These are phyloP conservation scores for Chrosomus eos DNA, from an alignment of 2,797 vertebrate genomes.

Conservation along the genomic window DNA sequence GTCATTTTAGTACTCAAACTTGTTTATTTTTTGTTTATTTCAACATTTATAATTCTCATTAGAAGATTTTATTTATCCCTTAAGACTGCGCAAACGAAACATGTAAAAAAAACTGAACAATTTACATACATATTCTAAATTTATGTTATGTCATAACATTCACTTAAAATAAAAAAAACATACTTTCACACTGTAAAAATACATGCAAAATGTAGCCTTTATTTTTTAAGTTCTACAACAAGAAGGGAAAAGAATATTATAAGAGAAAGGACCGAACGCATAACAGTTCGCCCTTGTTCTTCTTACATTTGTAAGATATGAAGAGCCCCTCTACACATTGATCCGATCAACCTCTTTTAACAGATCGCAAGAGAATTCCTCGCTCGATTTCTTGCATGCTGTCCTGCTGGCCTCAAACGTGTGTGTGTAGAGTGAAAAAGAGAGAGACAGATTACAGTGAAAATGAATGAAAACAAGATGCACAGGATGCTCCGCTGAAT, in stretches of 20 bases:
- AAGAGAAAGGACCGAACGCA: not conserved
- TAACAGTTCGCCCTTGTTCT: not conserved
- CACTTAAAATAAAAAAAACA: not conserved
- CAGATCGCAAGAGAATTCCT: conserved; percentile 25
- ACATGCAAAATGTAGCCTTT: not conserved
- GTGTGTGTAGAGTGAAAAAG: not conserved
- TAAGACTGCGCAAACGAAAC: not conserved
- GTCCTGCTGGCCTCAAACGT: conserved; percentile 50
- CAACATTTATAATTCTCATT: not conserved
- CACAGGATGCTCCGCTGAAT: conserved; percentile 82
- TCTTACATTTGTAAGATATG: not conserved
- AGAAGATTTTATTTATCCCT: not conserved
- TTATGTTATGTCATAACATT: not conserved
- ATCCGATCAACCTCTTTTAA: conserved; percentile 15
- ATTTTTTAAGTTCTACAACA: not conserved
- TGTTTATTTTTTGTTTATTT: not conserved
- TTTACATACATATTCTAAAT: not conserved
- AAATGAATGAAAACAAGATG: conserved; percentile 45
- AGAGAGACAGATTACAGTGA: conserved; percentile 41
- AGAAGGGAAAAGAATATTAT: not conserved
- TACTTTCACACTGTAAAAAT: not conserved
- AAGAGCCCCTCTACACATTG: conserved; percentile 34
- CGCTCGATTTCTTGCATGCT: conserved; percentile 4
- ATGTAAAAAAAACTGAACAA: not conserved
- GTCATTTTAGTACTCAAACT: not conserved